phyloP scores from a whole-genome alignment of 2,113 vertebrate species.

The Melanotaenia duboulayi region DNA sequence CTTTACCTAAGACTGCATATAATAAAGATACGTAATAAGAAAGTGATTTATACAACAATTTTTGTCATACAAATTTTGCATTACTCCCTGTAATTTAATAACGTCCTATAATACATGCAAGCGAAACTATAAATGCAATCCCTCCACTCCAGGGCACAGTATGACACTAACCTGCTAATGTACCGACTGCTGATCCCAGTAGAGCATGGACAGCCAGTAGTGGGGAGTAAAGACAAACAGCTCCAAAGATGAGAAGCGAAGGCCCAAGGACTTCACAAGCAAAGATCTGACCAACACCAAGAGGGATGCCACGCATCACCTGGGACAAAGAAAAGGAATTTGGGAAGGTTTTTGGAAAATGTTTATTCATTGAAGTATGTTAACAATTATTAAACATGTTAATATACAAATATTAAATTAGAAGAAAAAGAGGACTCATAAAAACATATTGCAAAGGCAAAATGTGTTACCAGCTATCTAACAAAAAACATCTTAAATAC shows the following conservation, averaged over 20 bases:
- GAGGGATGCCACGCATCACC: conserved; percentile 76
- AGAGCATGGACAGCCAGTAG: conserved; percentile 74
- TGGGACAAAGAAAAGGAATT: conserved; percentile 26
- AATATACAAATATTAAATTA: background rate
- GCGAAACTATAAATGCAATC: background rate
- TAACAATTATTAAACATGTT: background rate
- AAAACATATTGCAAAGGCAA: background rate
- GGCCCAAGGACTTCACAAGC: conserved; percentile 73
- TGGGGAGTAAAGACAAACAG: conserved; percentile 80
- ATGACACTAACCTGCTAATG: conserved; percentile 74
- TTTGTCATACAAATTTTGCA: no score
- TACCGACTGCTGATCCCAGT: conserved; percentile 78
- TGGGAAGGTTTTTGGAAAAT: background rate
- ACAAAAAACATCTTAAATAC: background rate
- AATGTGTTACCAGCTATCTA: background rate
- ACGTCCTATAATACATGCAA: background rate
- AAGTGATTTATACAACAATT: no score
- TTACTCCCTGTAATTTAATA: no score
- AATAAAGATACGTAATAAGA: no score
- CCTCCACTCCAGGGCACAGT: background rate
- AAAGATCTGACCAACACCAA: conserved; percentile 83
- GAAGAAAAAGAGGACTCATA: background rate
- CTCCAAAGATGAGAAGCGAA: conserved; percentile 77
- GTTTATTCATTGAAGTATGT: no score
- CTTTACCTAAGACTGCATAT: no score